Evolutionary conservation across 2,888 invertebrate species (phyloP).

Genomic region (Sabellastarte sp.): DNA sequence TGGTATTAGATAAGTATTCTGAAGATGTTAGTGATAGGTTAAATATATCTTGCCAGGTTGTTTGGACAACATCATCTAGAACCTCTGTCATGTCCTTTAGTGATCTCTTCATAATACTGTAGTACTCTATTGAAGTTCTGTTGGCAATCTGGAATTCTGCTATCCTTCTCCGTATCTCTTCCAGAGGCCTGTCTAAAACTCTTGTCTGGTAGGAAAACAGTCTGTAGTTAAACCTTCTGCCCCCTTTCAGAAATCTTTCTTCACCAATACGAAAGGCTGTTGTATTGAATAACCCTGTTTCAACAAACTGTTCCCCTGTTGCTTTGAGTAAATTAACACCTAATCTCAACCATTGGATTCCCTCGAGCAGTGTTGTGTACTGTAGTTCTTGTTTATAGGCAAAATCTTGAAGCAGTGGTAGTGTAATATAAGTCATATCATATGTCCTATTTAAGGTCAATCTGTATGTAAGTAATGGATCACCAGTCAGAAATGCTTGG

Average conservation of each 20-base stretch:
- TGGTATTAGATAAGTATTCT: no score
- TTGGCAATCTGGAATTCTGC: conserved; percentile 5
- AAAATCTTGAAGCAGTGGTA: background rate
- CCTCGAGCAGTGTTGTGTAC: background rate
- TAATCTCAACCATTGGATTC: background rate
- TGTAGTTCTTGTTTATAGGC: background rate
- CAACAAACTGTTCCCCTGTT: background rate
- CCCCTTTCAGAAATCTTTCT: background rate
- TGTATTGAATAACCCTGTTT: background rate
- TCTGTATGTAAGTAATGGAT: background rate
- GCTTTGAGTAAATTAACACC: background rate
- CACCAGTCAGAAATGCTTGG: background rate
- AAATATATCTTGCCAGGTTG: no score
- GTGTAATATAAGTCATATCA: conserved; percentile 10
- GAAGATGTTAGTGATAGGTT: no score
- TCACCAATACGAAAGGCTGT: background rate
- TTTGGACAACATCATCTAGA: no score
- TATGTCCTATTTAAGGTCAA: conserved; percentile 9
- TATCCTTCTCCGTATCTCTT: conserved; percentile 3
- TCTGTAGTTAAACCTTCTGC: conserved; percentile 9
- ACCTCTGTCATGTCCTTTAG: no score
- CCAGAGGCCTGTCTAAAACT: conserved; percentile 5
- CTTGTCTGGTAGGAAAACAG: conserved; percentile 5
- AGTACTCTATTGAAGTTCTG: no score
- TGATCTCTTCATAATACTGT: no score